Base-by-base conservation (phyloP, 2,888 invertebrate genomes). In the Lordiphosa andalusiaca region DNA sequence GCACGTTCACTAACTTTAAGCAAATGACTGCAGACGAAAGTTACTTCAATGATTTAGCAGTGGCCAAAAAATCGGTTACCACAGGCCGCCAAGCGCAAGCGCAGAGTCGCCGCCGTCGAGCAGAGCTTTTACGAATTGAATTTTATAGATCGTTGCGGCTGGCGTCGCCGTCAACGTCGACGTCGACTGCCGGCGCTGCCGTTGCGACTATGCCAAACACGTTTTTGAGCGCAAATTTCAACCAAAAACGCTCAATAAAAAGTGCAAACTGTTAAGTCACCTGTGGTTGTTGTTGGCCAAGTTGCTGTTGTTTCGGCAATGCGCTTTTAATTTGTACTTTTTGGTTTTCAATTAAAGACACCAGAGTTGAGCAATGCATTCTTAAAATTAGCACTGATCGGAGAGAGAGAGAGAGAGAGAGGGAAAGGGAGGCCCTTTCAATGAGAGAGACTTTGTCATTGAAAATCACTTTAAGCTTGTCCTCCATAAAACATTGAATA, bases 11-110 rank as follows among this genome's bases (percentile, higher is more conserved):
- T 88, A 88, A 87, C 89, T 88, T 87, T 83, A 88, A 87, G 86
- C 85, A 89, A 89, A 89, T 89, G 89, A 89, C 87, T 88, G 87
- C 87, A 88, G 88, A 88, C 88, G 87, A 87, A 86, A 85, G 88
- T 88, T 80, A 82, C 84, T 84, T 73, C 85, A 75, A 75, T 76
- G 87, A 87, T 87, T 87, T 87, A 88, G 87, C 87, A 85, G 87
- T 84, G 85, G 76, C 86, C 84, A 84, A 86, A 81, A 77, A 85
- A 82, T 77, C 69, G 75, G 71, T 85, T 85, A 74, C 84, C 57
- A 50, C 37, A 44, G 36, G 23, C 57, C 44, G 16, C 40, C 12
- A 19, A 12, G 37, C 41, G 63, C 60, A 66, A 58, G 56, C 62
- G 70, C 63, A 69, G 72, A 50, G 46, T 5, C 38, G 12, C 21